Evolutionary conservation across 2,797 vertebrate genomes (phyloP).

Genomic region (Tinamus major): DNA sequence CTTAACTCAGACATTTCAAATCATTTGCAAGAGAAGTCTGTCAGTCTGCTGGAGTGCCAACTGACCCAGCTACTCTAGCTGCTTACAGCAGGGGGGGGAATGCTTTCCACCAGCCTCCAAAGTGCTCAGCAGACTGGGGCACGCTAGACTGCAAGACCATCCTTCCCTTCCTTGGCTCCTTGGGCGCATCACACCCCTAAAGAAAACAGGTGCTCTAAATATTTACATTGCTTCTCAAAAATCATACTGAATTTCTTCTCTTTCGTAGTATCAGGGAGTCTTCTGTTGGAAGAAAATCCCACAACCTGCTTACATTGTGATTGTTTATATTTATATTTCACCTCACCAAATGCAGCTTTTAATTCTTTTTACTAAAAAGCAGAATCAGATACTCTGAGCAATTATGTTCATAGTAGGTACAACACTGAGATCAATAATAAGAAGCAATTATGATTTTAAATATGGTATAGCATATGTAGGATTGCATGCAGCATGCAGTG

Average conservation of each 20-base stretch:
- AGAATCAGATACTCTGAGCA: neutral
- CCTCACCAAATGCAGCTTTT: neutral
- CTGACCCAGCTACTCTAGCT: neutral
- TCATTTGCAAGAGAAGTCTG: too few species aligned
- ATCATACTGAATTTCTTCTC: neutral
- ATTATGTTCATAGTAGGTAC: neutral
- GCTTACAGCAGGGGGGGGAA: too few species aligned
- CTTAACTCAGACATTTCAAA: too few species aligned
- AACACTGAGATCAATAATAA: neutral
- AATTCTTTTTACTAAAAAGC: neutral
- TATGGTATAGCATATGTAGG: neutral
- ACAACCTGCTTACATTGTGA: neutral
- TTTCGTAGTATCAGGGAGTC: neutral
- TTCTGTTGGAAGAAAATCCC: neutral
- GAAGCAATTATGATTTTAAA: slow-evolving; percentile 17
- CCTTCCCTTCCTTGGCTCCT: neutral
- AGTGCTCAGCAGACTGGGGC: too few species aligned
- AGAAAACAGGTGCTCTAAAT: neutral
- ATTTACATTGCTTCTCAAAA: neutral
- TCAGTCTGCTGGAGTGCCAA: neutral
- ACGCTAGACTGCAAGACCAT: neutral
- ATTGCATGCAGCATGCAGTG: neutral
- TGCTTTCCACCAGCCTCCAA: too few species aligned
- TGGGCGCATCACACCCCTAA: neutral
- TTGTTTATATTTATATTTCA: neutral